phyloP scores from a whole-genome alignment of 2,797 vertebrate species.

The Bothrops alternatus region DNA sequence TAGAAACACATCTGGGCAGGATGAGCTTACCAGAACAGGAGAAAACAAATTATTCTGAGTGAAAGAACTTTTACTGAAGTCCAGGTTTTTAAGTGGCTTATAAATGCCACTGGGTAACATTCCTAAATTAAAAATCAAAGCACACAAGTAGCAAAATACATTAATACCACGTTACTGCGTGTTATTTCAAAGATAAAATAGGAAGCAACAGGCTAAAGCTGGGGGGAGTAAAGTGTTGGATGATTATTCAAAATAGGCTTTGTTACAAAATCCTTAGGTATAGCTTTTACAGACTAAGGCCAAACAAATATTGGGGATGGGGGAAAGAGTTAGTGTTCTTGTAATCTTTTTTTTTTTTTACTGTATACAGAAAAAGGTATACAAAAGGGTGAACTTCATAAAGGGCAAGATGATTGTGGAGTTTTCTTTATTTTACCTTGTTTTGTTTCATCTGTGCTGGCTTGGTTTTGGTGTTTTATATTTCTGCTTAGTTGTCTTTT shows the following conservation, averaged over 20 bases:
- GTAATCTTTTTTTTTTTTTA: not conserved
- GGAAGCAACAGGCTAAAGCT: not conserved
- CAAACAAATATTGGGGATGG: not conserved
- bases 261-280: not conserved
- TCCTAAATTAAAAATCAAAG: not conserved
- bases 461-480: not conserved
- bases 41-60: slow-evolving; percentile 10
- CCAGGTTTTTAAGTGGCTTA: not conserved
- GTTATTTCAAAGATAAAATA: not conserved
- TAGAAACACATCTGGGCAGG: not conserved
- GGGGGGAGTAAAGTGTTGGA: not conserved
- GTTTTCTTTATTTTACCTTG: not conserved
- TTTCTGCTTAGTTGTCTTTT: not conserved
- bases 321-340: not conserved
- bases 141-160: not conserved
- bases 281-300: not conserved
- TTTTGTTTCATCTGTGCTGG: not conserved
- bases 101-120: not conserved
- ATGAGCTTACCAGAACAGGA: not conserved
- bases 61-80: not conserved
- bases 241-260: not conserved
- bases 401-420: not conserved
- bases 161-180: not conserved
- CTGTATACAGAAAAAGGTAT: not conserved
- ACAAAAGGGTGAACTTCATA: not conserved